These are phyloP conservation scores for Ianthella basta DNA, from an alignment of 37 sponge, comb jelly and placozoan genomes.

Conservation along the genomic window DNA sequence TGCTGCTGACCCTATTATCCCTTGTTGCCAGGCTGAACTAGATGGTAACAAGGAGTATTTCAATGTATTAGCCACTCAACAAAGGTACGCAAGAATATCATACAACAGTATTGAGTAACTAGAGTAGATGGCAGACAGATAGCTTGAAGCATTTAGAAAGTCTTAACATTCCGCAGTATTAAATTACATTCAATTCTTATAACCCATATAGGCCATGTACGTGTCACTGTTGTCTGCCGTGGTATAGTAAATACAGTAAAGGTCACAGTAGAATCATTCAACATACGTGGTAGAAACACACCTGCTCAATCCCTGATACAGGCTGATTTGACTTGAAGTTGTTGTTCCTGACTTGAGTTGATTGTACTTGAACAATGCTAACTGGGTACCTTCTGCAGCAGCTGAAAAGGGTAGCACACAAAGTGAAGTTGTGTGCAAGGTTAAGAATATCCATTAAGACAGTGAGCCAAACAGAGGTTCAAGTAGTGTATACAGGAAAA, in stretches of 20 bases:
- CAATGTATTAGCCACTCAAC: too few species aligned
- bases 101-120: not conserved
- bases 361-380: conserved; percentile 67
- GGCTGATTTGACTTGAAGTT: conserved; percentile 18
- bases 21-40: conserved; percentile 63
- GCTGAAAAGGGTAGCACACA: conserved; percentile 59
- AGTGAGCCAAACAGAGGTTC: too few species aligned
- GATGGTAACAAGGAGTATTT: not conserved
- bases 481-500: too few species aligned
- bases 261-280: not conserved
- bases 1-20: conserved; percentile 58
- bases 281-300: conserved; percentile 6
- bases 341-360: conserved; percentile 53
- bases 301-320: conserved; percentile 13
- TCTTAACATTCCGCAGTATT: too few species aligned
- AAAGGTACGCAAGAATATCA: too few species aligned
- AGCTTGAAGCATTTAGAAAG: not conserved
- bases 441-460: too few species aligned
- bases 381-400: conserved; percentile 69
- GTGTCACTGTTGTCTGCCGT: too few species aligned
- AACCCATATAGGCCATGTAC: too few species aligned
- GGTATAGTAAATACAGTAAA: not conserved
- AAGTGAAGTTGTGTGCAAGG: too few species aligned
- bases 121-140: not conserved
- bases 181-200: too few species aligned